phyloP scores from a whole-genome alignment of 2,113 vertebrate species.

The Serinus canaria region DNA sequence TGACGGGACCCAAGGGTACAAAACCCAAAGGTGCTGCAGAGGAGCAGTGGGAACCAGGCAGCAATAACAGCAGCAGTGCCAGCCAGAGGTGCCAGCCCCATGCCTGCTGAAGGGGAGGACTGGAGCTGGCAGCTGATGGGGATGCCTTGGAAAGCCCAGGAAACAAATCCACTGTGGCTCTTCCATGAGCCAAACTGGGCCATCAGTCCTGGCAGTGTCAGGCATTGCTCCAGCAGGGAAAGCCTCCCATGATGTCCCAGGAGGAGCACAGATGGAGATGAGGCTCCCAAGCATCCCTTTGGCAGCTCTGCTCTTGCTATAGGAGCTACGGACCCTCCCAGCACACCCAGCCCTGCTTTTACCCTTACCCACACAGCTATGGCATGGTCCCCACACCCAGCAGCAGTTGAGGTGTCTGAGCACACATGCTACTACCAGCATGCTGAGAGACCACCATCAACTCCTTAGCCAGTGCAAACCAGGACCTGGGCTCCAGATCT shows the following conservation, averaged over 20 bases:
- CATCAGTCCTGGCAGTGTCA: not conserved
- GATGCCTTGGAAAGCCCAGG: not conserved
- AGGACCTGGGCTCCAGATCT: not conserved
- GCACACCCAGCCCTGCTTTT: not conserved
- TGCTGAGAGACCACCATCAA: not conserved
- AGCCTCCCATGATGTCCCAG: not conserved
- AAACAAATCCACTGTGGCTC: not conserved
- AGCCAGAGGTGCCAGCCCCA: not conserved
- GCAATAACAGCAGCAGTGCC: not conserved
- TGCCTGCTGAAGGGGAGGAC: rapidly evolving
- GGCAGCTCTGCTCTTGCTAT: not conserved
- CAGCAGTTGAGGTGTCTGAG: rapidly evolving
- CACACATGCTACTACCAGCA: not conserved
- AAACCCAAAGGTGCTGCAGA: not conserved
- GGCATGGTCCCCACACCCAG: too few relatives aligned
- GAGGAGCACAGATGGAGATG: not conserved
- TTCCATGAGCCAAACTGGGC: not conserved
- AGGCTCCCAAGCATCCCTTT: not conserved
- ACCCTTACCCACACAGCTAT: not conserved
- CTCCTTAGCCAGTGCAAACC: not conserved
- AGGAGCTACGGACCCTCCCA: not conserved
- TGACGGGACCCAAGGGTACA: not conserved
- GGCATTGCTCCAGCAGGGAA: not conserved
- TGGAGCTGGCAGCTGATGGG: not conserved
- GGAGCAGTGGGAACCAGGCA: not conserved